phyloP scores from a whole-genome alignment of 2,888 invertebrate genomes.

The Elaeidobius kamerunicus region DNA sequence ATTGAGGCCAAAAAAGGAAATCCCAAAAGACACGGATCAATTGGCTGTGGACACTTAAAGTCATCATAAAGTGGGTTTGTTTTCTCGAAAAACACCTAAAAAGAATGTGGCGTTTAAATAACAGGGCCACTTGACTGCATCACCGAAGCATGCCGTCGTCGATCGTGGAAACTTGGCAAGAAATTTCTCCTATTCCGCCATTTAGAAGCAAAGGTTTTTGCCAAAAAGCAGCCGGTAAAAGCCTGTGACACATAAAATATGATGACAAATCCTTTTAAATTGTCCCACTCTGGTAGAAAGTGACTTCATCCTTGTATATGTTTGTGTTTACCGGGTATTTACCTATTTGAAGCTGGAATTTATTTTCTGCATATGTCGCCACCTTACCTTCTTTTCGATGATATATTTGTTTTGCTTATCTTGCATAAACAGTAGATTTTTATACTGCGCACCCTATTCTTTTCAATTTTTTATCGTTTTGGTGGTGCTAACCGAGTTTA shows the following conservation, averaged over 20 bases:
- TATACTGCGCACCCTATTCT: too few species aligned
- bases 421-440: too few species aligned
- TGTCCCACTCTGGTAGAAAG: constrained; percentile 13
- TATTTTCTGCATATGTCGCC: constrained; percentile 15
- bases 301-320: constrained; percentile 22
- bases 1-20: too few species aligned
- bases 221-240: constrained; percentile 35
- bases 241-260: constrained; percentile 39
- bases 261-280: constrained; percentile 39
- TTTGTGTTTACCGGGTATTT: constrained; percentile 26
- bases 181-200: constrained; percentile 31
- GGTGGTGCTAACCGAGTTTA: too few species aligned
- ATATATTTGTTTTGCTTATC: too few species aligned
- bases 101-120: constrained; percentile 30
- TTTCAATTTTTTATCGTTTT: too few species aligned
- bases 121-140: constrained; percentile 32
- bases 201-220: constrained; percentile 27
- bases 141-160: constrained; percentile 34
- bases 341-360: constrained; percentile 18
- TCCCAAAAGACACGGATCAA: too few species aligned
- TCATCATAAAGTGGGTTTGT: too few species aligned
- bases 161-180: constrained; percentile 37
- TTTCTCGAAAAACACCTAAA: neutral
- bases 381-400: constrained; percentile 15
- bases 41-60: neutral